Base-by-base conservation (phyloP, 2,113 vertebrate species). In the Dolichotis patagonum region DNA sequence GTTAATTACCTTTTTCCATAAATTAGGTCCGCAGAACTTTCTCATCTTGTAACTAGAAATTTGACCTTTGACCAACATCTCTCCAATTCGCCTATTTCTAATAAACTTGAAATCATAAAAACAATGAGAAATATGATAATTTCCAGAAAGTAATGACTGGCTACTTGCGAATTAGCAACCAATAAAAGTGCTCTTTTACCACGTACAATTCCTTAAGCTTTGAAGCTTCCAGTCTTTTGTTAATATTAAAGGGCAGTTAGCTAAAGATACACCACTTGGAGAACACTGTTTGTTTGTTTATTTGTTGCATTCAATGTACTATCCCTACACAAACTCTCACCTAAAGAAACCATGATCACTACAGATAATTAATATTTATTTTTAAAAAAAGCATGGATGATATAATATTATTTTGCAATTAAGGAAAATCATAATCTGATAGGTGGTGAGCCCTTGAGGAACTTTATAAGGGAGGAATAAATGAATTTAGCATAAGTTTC, bases 201-300 rank as follows among this genome's bases (percentile, higher is more conserved):
- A 69, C 56, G 69, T 97, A 43, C 28, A 58, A 84, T 46, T 96
- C 90, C 85, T 46, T 81, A 38, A 93, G 11, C 78, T 63, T 69
- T 20, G 11, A 13, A 49, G 4, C 26, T 88, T 86, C 63, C n/a
- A 88, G 13, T 75, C 77, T 71, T 52, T 73, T 1, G 35, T 97
- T 98, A 97, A 96, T 97, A 73, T 95, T 97, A 84, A 78, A 94
- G 88, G 43, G 0, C 92, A 95, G 35, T 58, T 67, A 95, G 82
- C 3, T 94, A 54, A 88, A 1, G n/a, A 91, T 3, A 85, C 16
- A 20, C 1, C 81, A 1, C 2, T 16, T 77, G 83, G 7, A 96
- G 56, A 11, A 16, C 49, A 54, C 46, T 97, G 3, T 65, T 95
- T 97, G 4, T 54, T 95, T 94, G 69, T 85, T 91, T 62, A 26